A percentile compares a stretch with the other conserved stretches of the same genome.
Evolutionary conservation across 2,888 invertebrate genomes (phyloP).

Genomic region (Lysandra coridon): DNA sequence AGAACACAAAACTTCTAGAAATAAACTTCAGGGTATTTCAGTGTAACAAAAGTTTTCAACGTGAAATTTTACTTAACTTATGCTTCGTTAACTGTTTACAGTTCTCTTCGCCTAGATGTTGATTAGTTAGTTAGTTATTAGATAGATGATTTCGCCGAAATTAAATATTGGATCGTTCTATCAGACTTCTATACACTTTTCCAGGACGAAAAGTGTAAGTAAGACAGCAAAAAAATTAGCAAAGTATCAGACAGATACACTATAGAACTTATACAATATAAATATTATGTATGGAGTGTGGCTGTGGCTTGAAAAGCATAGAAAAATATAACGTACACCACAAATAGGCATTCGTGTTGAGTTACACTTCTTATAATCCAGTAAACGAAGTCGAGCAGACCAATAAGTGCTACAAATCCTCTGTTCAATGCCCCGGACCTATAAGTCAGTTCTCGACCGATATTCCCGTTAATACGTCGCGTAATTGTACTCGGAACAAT

Average conservation of each 20-base stretch:
- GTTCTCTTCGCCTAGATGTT: neutral
- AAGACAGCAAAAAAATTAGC: no score
- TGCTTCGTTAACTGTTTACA: neutral
- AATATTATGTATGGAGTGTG: neutral
- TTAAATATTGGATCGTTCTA: no score
- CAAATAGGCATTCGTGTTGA: conserved; percentile 38
- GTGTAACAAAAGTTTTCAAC: neutral
- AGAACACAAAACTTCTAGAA: conserved; percentile 6
- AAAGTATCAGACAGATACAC: no score
- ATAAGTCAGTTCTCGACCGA: conserved; percentile 54
- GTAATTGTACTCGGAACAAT: conserved; percentile 40
- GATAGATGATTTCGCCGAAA: no score
- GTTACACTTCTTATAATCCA: conserved; percentile 61
- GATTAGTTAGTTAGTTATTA: no score
- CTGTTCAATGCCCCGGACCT: conserved; percentile 56
- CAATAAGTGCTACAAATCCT: conserved; percentile 78
- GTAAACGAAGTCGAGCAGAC: conserved; percentile 73
- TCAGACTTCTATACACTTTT: no score
- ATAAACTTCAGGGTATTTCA: neutral
- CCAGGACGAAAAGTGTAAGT: no score
- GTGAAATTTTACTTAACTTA: neutral
- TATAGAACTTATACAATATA: no score
- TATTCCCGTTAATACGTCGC: conserved; percentile 48
- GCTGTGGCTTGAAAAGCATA: neutral
- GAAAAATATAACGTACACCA: conserved; percentile 15